Conservation (phyloP, 2,113 vertebrate genomes). For the Halichoerus grypus region DNA sequence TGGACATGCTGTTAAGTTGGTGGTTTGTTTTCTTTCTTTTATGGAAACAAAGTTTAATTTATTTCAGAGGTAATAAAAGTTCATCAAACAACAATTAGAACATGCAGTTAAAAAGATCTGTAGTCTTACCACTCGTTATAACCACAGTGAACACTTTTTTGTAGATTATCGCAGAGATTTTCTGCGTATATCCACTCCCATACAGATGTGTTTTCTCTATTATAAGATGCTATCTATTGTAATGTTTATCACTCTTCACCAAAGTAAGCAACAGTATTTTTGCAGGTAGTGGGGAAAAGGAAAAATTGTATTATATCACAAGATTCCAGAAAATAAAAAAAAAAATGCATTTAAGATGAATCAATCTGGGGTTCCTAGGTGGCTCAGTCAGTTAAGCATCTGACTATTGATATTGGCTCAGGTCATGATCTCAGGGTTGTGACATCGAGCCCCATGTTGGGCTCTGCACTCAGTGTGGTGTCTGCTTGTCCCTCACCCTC, state of each 20-base stretch:
- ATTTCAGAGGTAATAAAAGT: not conserved
- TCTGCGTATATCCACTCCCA: not conserved
- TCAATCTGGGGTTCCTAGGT: not conserved
- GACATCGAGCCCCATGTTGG: not conserved
- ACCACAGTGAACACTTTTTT: not conserved
- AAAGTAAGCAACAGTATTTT: not conserved
- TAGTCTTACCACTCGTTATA: not conserved
- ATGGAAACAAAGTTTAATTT: not conserved
- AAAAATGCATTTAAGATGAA: not conserved
- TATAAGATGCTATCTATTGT: not conserved
- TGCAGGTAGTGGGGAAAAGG: not conserved
- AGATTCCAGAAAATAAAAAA: slow-evolving; percentile 17
- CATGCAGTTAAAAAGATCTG: not conserved
- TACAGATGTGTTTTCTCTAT: not conserved
- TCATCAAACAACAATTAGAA: not conserved
- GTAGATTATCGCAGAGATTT: not conserved
- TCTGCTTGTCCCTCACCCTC: not conserved
- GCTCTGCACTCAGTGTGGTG: not conserved
- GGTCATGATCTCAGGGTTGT: not conserved
- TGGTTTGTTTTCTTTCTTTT: slow-evolving; percentile 2
- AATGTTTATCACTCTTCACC: not conserved
- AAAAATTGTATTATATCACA: not conserved
- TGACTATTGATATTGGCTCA: not conserved
- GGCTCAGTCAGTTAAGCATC: not conserved
- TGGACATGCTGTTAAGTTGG: not conserved